Base-by-base conservation (phyloP, 2,113 vertebrate species). In the Phodopus roborovskii region DNA sequence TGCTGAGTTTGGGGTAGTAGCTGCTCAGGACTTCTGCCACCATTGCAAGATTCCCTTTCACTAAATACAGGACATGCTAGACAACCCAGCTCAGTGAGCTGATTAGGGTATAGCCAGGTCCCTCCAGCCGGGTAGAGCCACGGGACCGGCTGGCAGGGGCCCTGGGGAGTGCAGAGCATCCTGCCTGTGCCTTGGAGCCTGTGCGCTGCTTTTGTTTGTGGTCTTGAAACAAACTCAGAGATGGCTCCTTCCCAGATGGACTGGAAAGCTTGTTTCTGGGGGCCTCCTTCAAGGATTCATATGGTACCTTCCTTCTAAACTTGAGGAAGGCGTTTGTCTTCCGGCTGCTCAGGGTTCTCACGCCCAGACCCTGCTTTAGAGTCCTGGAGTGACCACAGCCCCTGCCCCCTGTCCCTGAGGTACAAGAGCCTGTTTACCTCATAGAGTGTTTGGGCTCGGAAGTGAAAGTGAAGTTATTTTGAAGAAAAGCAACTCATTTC, bases 401-500 rank as follows among this genome's bases (percentile, higher is more conserved):
- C 84, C 66, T 48, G 71, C 68, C 75, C 84, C 84, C 48, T 15
- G 45, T 56, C 87, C 48, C 39, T 2, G 13, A 82, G 88, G 58
- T 56, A 64, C 81, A 48, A 81, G 82, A 97, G 94, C 85, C 93
- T 77, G 45, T 88, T 94, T 68, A 95, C 94, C 92, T 94, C 92
- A 92, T 70, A 64, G 78, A 92, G 16, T 42, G 22, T 84, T 36
- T 74, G 87, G 94, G 94, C 87, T 84, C 92, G 1, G 86, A 91
- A 88, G 68, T 96, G 78, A 71, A 88, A 96, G 74, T 75, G 70
- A 95, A 94, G 81, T 95, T 89, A 79, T 90, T 73, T 86, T 93
- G 95, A 92, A 96, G 93, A 95, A 77, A 53, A 93, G 68, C 64
- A 73, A 58, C 92, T 98, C 96, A 94, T 97, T 98, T 97, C 94